Evolutionary conservation across 30 jellyfish, hydroid and myxozoan genomes (phyloP).

Genomic region (Turritopsis dohrnii): DNA sequence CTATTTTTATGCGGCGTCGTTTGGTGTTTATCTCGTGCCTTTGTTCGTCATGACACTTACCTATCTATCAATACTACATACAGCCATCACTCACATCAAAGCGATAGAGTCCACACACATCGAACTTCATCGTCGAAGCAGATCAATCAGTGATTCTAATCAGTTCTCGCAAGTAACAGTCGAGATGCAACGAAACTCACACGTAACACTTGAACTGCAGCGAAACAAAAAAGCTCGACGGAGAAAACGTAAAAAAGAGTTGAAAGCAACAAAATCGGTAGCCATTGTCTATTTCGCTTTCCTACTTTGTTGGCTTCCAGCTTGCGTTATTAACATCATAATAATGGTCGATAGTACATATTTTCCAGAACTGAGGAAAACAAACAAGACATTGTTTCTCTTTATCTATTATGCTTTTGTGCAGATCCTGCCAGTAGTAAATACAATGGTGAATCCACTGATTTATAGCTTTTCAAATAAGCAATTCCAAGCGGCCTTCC

Average conservation of each 20-base stretch:
- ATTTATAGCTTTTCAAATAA: conserved; percentile 68
- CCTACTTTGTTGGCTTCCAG: conserved; percentile 86
- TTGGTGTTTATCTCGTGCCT: conserved; percentile 61
- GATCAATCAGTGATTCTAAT: neutral
- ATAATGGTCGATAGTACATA: conserved; percentile 30
- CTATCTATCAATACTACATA: conserved; percentile 53
- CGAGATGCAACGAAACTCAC: conserved; percentile 14
- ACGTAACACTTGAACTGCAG: neutral
- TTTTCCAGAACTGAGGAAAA: conserved; percentile 26
- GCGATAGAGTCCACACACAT: conserved; percentile 84
- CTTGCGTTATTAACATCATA: conserved; percentile 45
- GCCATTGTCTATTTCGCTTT: conserved; percentile 89
- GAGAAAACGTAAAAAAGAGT: conserved; percentile 54
- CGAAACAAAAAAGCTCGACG: conserved; percentile 37
- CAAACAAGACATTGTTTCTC: conserved; percentile 31
- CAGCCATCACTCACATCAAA: conserved; percentile 67
- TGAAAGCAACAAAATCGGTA: conserved; percentile 83
- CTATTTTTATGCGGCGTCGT: conserved; percentile 55
- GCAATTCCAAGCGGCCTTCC: conserved; percentile 71
- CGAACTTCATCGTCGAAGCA: conserved; percentile 20
- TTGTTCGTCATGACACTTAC: conserved; percentile 59
- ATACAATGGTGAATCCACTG: conserved; percentile 75
- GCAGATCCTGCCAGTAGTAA: conserved; percentile 72
- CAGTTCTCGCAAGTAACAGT: neutral
- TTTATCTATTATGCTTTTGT: conserved; percentile 63